Percentiles rank a stretch among this genome's conserved stretches.
These are phyloP conservation scores for Maniola hyperantus DNA, from an alignment of 2,888 invertebrate species.

Conservation along the genomic window DNA sequence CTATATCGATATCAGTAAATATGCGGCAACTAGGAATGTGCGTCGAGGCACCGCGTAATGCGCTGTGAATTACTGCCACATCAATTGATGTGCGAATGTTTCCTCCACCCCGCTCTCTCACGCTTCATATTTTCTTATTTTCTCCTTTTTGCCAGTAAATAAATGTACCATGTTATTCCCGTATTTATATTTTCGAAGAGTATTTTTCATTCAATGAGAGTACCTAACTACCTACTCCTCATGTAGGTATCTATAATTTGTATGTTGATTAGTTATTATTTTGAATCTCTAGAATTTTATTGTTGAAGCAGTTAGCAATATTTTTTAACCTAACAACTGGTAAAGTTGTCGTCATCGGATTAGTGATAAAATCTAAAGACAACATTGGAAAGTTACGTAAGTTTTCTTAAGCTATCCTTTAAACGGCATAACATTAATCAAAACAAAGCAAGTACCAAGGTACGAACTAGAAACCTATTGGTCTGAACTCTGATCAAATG, in stretches of 20 bases:
- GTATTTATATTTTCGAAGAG: not conserved
- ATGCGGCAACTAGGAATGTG: constrained; percentile 39
- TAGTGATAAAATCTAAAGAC: too few relatives aligned
- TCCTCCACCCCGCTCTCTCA: constrained; percentile 10
- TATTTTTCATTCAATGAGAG: not conserved
- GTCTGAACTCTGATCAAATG: not conserved
- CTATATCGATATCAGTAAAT: constrained; percentile 70
- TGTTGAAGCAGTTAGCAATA: too few relatives aligned
- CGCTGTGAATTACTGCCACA: constrained; percentile 33
- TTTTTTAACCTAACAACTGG: too few relatives aligned
- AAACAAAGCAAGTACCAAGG: not conserved
- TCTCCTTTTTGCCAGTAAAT: constrained; percentile 5
- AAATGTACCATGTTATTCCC: not conserved
- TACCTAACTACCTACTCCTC: too few relatives aligned
- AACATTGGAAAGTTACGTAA: too few relatives aligned
- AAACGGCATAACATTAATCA: too few relatives aligned
- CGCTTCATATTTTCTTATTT: constrained; percentile 27
- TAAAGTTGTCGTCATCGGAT: too few relatives aligned
- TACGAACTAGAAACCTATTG: not conserved
- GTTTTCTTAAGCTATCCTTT: too few relatives aligned
- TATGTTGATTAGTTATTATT: too few relatives aligned
- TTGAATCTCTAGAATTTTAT: too few relatives aligned
- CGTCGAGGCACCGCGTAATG: constrained; percentile 21
- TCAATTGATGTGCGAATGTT: constrained; percentile 26
- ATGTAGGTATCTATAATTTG: too few relatives aligned